Base-by-base conservation (phyloP, 2,888 invertebrate species). In the Diarsia brunnea region DNA sequence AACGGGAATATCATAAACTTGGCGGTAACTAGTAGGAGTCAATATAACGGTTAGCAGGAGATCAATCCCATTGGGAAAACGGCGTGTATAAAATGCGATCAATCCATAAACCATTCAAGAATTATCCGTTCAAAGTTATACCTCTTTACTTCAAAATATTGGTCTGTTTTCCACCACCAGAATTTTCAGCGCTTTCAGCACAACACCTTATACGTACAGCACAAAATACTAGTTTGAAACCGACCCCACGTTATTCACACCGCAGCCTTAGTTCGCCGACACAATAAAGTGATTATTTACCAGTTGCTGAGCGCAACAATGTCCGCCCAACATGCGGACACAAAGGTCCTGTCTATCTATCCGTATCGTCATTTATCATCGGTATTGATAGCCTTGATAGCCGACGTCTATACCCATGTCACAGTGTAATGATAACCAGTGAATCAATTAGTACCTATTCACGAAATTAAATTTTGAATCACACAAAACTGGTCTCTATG, bases 291-390 rank as follows among this genome's bases (percentile, higher is more conserved):
- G 70, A 78, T 82, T 84, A 87, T 79, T 73, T 75, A 67, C 66
- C 75, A 79, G 69, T 79, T 67, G 73, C 79, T 79, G 75, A 55
- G 58, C 64, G 68, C 74, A 82, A 79, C 84, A 80, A 69, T 76
- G 80, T 82, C 82, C 75, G 66, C 49, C 21, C 65, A 65, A 71
- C 73, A 38, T 65, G 69, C 66, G 75, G 67, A 72, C 84, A 85
- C 84, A 87, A 87, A 81, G 78, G 81, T 67, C 60, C 68, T 78
- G 78, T 68, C 77, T 66, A 72, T 79, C 72, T 72, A 55, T 19
- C 27, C 53, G 73, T 70, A 81, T 81, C 78, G 65, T 84, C 75
- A 82, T 87, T 87, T 82, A 87, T 87, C 87, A 87, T 82, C 82
- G 38, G 76, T 82, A 85, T 84, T 81, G 77, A 78, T 77, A 77